Evolutionary conservation across 2,797 vertebrate genomes (phyloP).

Genomic region (Catamblyrhynchus diadema): DNA sequence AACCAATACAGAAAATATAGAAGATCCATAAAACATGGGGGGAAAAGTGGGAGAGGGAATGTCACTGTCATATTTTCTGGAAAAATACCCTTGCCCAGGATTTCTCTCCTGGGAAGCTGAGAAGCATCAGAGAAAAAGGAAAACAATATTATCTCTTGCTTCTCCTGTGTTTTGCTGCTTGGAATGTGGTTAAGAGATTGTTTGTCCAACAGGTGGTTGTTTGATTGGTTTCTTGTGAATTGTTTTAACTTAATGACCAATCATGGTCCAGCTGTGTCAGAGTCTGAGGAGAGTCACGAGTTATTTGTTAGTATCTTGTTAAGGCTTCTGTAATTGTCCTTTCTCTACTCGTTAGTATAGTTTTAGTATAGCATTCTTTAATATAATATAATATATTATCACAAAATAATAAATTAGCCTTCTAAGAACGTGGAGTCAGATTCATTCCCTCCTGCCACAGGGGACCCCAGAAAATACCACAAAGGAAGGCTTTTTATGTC

Average conservation of each 20-base stretch:
- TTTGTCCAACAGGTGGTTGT: background rate
- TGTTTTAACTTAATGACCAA: no score
- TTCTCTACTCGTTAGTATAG: no score
- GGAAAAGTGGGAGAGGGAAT: background rate
- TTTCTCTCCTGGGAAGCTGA: background rate
- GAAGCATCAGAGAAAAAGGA: background rate
- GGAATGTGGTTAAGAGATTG: background rate
- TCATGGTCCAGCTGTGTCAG: no score
- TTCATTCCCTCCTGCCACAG: no score
- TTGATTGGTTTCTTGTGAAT: background rate
- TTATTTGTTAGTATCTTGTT: no score
- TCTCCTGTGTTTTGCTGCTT: background rate
- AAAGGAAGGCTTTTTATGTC: background rate
- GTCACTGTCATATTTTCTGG: background rate
- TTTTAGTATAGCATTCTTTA: no score
- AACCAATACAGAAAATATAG: background rate
- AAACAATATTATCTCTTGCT: background rate
- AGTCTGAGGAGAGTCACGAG: no score
- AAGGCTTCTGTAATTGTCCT: no score
- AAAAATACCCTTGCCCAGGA: background rate
- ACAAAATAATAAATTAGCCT: no score
- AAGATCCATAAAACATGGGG: background rate
- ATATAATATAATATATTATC: no score
- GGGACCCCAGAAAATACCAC: no score
- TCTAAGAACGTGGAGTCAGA: no score